These are phyloP conservation scores for Paradoxurus hermaphroditus DNA, from an alignment of 2,113 vertebrate species.

Conservation along the genomic window DNA sequence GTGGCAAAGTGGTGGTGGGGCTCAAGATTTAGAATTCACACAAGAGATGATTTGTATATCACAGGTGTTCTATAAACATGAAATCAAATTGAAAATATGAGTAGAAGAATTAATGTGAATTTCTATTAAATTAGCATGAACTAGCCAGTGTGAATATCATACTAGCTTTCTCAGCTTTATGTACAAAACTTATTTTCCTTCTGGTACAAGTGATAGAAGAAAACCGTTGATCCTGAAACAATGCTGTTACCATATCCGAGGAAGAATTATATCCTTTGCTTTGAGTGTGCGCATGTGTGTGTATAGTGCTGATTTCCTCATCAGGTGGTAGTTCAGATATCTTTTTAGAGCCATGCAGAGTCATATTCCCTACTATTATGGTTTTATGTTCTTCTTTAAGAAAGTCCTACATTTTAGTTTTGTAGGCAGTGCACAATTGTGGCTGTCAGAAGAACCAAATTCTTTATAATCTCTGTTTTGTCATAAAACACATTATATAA, in stretches of 20 bases:
- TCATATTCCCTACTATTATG: background rate
- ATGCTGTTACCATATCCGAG: conserved; percentile 79
- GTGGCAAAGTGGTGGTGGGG: background rate
- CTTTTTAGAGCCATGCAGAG: background rate
- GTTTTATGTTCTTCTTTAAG: background rate
- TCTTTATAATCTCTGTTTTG: background rate
- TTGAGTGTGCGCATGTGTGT: background rate
- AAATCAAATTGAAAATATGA: background rate
- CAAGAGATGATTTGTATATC: background rate
- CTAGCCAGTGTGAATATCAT: background rate
- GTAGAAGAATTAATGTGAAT: background rate
- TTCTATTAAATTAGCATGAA: background rate
- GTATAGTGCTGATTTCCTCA: background rate
- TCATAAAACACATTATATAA: background rate
- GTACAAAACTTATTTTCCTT: conserved; percentile 20
- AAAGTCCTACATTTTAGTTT: background rate
- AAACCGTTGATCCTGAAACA: conserved; percentile 73
- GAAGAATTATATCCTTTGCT: conserved; percentile 77
- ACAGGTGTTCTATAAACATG: background rate
- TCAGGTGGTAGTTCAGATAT: background rate
- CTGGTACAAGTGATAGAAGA: conserved; percentile 72
- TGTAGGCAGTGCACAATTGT: background rate
- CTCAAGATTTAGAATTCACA: background rate
- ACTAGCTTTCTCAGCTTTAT: background rate
- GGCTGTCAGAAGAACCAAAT: background rate